Base-by-base conservation (phyloP, 2,888 invertebrate species). In the Cephus sareptanus region DNA sequence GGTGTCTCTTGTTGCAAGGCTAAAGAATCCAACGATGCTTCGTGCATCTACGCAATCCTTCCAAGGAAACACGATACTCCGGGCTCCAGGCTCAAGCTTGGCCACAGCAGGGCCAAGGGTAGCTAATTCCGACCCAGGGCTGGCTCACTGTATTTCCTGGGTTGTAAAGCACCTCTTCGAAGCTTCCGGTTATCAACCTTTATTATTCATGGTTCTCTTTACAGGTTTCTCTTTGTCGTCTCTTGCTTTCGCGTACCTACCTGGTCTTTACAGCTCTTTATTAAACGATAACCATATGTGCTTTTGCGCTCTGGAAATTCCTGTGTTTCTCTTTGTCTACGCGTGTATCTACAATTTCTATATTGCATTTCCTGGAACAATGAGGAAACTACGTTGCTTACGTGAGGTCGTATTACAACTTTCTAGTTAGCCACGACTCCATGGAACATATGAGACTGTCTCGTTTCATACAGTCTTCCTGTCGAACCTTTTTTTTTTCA, bases 11-110 rank as follows among this genome's bases (percentile, higher is more conserved):
- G 13, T 73, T 73, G 23, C 35, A 23, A 30, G 30, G 23, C n/a
- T n/a, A n/a, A 74, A 3, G 13, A 35, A 35, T 74, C 74, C 34
- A 37, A 35, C 35, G 74, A 12, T 23, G 74, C n/a, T 74, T 70
- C 35, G 12, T 73, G 73, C 76, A 68, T 76, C n/a, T 33, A 30
- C 76, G 76, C 73, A 78, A 76, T 73, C 78, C 78, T 34, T 76
- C 13, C 37, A 13, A 15, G 37, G 37, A 13, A 37, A 37, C 37
- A 37, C 13, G 13, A 15, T 4, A 37, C 37, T 37, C 37, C 4
- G 13, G 4, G 37, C 37, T 35, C 35, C 11, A 11, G 35, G 35
- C 35, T 13, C 4, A 4, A 15, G 15, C 37, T 37, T 15, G 13
- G 37, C 37, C 15, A 37, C 4, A 15, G 37, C 37, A 37, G 4